phyloP scores from a whole-genome alignment of 1,140 invertebrate species.

The Cardiocondyla obscurior region DNA sequence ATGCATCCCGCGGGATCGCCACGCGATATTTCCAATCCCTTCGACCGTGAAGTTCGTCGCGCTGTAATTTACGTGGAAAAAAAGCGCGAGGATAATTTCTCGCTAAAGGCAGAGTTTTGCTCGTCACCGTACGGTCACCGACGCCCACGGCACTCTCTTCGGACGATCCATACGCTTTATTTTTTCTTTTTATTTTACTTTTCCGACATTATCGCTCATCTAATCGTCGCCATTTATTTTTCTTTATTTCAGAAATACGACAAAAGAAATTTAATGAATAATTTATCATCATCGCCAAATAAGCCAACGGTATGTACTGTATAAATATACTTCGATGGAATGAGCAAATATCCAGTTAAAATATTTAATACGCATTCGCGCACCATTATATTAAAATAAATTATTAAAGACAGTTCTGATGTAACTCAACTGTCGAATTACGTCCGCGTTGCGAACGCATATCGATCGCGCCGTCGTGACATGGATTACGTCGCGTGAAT shows the following conservation, averaged over 20 bases:
- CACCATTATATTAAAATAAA: neutral
- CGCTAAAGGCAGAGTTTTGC: neutral
- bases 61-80: neutral
- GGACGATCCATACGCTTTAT: neutral
- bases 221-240: neutral
- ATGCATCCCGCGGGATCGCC: neutral
- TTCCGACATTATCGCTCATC: neutral
- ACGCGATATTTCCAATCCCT: conserved; percentile 2
- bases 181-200: neutral
- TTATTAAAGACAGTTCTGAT: conserved; percentile 1
- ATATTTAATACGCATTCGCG: neutral
- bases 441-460: conserved; percentile 38
- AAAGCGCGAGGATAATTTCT: conserved; percentile 11
- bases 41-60: conserved; percentile 3
- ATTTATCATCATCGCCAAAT: neutral
- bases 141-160: neutral
- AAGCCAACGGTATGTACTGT: neutral
- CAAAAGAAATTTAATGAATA: neutral
- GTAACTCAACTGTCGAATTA: conserved; percentile 35
- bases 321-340: neutral
- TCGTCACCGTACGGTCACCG: neutral
- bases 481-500: conserved; percentile 59
- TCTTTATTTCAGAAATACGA: neutral
- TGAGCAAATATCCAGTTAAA: neutral
- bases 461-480: conserved; percentile 54